phyloP scores from a whole-genome alignment of 2,113 vertebrate species.

The Cavia aperea region DNA sequence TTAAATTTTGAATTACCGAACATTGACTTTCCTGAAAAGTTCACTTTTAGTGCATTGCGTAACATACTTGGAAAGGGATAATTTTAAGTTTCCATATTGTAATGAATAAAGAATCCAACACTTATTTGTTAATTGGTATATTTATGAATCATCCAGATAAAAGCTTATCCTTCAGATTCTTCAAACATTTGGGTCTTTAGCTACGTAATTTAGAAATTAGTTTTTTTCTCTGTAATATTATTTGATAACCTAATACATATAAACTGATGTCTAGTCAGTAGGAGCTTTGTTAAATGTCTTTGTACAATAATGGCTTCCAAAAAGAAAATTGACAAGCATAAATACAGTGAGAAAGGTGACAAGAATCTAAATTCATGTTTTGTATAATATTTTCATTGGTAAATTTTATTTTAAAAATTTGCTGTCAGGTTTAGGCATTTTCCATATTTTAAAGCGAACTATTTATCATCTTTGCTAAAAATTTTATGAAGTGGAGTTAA shows the following conservation, averaged over 20 bases:
- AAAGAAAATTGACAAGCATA: background rate
- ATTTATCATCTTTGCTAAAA: background rate
- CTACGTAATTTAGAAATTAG: background rate
- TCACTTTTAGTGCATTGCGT: background rate
- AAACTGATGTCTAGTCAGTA: background rate
- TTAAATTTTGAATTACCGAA: background rate
- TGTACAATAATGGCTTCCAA: background rate
- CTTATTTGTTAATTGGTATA: background rate
- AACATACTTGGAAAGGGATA: background rate
- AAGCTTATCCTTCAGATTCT: background rate
- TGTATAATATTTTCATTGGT: background rate
- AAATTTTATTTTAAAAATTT: conserved; percentile 18
- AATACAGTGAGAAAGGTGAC: background rate
- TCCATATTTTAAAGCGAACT: background rate
- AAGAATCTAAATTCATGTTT: background rate
- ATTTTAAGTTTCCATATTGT: background rate
- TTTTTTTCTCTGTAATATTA: background rate
- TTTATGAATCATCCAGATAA: background rate
- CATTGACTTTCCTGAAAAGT: background rate
- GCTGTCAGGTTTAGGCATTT: background rate
- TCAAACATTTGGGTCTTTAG: background rate
- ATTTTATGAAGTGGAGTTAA: background rate
- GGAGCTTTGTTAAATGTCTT: background rate
- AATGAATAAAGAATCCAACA: background rate
- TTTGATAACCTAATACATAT: background rate